phyloP scores from a whole-genome alignment of 2,113 vertebrate genomes.

The Fregetta grallaria region DNA sequence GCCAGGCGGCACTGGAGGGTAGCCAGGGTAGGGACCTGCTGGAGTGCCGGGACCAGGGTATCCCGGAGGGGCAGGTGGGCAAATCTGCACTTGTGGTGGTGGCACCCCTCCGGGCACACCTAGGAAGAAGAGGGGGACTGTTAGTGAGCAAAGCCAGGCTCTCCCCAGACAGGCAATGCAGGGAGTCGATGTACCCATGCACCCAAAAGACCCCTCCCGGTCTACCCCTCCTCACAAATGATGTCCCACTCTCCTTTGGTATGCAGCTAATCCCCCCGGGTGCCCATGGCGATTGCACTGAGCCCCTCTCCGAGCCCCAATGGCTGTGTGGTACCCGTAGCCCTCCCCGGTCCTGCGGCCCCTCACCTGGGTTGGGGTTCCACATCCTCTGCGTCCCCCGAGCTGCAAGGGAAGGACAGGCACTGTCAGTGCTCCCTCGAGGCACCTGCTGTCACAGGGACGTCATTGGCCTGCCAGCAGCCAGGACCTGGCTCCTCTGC shows the following conservation, averaged over 20 bases:
- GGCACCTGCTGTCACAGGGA: background rate
- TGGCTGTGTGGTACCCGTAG: background rate
- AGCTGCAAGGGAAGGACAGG: conserved; percentile 43
- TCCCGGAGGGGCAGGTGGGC: background rate
- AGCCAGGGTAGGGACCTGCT: background rate
- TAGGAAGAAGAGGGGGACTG: background rate
- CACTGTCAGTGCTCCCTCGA: fast-evolving
- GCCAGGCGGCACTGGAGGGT: background rate
- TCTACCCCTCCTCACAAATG: background rate
- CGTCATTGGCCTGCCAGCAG: fast-evolving
- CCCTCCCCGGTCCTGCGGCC: fast-evolving
- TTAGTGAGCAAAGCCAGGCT: background rate
- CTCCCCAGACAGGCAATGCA: background rate
- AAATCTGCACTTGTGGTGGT: background rate
- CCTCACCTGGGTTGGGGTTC: conserved; percentile 26
- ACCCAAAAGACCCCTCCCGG: fast-evolving
- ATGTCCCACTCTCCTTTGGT: background rate
- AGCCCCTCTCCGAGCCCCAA: background rate
- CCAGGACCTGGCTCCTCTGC: background rate
- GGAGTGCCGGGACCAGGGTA: background rate
- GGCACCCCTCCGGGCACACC: background rate
- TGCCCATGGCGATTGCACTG: background rate
- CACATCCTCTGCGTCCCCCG: background rate
- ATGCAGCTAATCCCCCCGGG: background rate
- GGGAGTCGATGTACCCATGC: background rate